Base-by-base conservation (phyloP, 53 echinoderm and acorn worm species). In the Luidia sarsii region DNA sequence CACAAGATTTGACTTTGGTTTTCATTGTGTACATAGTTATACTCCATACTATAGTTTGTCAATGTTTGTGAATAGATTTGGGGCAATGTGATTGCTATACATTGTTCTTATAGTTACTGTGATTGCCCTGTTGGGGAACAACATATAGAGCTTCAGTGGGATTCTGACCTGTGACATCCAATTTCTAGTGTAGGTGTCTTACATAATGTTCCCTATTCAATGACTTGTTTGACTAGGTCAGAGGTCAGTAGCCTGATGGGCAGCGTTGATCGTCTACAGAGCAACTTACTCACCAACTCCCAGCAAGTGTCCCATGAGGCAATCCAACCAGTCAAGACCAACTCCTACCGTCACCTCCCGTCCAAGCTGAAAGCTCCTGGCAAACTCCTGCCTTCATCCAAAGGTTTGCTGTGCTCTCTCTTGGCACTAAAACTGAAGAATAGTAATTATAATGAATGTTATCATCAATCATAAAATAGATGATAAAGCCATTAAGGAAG, bases 261-360 rank as follows among this genome's bases (percentile, higher is more conserved):
- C 20, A 84, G 51, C 0, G 84, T 84, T 52, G 84, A 84, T 13
- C 48, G 66, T 28, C 52, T 84, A 5, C 72, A 84, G 64, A 64
- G 52, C 36, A 65, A 84, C 18, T 14, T 45, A 24, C 77, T 60
- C n/a, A 43, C 45, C 2, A 43, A 38, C 20, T 77, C 62, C 43
- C 77, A 20, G 6, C 31, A 48, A 35, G 20, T 77, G 15, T 33
- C 31, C 16, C 28, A 62, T 15, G 77, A 77, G n/a, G 32, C 45
- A 29, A 31, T 18, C 3, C n/a, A 14, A 10, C 18, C 30, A 19
- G 19, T 75, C 31, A 60, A 60, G 36, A 55, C 34, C 30, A 75
- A 60, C 43, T 57, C 59, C 1, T 9, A 59, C 7, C 32, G 32
- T 3, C 59, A 77, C 45, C 13, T 8, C 7, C 33, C 32, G 19